Evolutionary conservation across 2,113 vertebrate species (phyloP).

Genomic region (Mus musculus): DNA sequence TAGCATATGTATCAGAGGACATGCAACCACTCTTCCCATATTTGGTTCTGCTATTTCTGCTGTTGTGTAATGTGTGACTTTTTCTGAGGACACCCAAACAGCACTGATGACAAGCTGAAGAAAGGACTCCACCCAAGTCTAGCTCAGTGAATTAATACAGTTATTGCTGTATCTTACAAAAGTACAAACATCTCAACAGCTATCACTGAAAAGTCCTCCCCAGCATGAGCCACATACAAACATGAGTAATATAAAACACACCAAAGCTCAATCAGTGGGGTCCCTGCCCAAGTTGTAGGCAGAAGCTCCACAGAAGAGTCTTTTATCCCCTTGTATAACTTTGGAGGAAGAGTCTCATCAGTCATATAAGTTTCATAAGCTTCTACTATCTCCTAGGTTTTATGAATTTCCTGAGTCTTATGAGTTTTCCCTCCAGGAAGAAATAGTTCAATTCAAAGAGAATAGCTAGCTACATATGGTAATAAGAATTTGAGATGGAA

Average conservation of each 20-base stretch:
- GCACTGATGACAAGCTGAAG: background rate
- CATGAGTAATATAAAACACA: too few species aligned
- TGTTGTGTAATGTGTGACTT: background rate
- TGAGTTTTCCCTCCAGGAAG: background rate
- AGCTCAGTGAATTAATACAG: background rate
- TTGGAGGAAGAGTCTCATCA: background rate
- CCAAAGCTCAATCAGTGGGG: background rate
- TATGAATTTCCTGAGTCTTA: background rate
- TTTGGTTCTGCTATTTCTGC: background rate
- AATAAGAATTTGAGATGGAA: slow-evolving; percentile 40
- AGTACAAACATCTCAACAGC: background rate
- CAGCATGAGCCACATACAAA: background rate
- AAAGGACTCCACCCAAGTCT: background rate
- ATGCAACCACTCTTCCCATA: background rate
- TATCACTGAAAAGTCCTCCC: background rate
- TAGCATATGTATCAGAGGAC: background rate
- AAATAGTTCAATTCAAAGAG: background rate
- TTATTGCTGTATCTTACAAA: background rate
- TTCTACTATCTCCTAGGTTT: background rate
- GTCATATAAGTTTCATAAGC: background rate
- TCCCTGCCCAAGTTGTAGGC: background rate
- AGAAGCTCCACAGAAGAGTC: background rate
- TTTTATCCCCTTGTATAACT: too few species aligned
- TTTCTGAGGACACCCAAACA: background rate
- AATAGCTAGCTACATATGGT: background rate